Evolutionary conservation across 2,113 vertebrate species (phyloP).

Genomic region (Corythaeola cristata): DNA sequence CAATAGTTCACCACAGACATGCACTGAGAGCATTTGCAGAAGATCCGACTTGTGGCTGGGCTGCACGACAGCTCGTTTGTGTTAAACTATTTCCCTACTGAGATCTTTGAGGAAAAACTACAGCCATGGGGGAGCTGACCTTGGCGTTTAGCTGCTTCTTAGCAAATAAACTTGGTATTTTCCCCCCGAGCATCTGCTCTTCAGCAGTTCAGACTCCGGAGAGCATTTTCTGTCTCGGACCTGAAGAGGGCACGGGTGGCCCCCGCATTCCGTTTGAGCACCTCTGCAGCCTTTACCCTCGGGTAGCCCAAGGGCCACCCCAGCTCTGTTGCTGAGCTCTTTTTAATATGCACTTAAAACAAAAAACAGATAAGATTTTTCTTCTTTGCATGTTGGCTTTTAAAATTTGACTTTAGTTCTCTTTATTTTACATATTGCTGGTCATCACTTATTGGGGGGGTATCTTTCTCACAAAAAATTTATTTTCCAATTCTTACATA

Average conservation of each 20-base stretch:
- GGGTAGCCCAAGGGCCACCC: not conserved
- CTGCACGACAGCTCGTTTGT: not conserved
- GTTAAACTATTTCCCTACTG: not conserved
- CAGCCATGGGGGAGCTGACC: not conserved
- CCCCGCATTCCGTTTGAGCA: not conserved
- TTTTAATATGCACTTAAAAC: not conserved
- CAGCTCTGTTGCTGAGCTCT: not conserved
- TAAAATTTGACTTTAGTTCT: not conserved
- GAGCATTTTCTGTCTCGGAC: not conserved
- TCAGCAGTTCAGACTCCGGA: not conserved
- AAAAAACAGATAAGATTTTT: not conserved
- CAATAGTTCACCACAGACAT: not conserved
- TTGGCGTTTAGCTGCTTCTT: not conserved
- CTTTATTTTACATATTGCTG: not conserved
- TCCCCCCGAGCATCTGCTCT: not conserved
- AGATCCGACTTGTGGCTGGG: not conserved
- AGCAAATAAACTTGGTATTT: not conserved
- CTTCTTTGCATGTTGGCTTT: not conserved
- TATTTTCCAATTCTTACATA: not conserved
- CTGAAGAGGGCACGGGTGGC: not conserved
- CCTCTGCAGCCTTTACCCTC: not conserved
- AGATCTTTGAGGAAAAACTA: not conserved
- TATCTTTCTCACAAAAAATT: fast-evolving
- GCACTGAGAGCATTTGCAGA: not conserved
- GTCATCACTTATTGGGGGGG: not conserved